Evolutionary conservation across 2,888 invertebrate genomes (phyloP).

Genomic region (Spodoptera picta): DNA sequence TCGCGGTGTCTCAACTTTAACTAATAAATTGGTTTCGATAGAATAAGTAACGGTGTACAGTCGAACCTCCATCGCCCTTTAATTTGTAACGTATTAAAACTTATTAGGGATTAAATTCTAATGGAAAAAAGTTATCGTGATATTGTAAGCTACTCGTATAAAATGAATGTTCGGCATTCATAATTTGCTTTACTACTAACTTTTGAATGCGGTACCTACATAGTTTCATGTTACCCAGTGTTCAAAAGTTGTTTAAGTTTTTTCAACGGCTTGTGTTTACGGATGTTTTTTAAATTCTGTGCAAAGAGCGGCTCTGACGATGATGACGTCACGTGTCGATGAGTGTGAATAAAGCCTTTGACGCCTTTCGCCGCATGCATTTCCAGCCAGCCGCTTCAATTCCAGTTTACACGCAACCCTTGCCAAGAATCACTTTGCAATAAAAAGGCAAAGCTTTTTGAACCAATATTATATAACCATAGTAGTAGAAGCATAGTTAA

Average conservation of each 20-base stretch:
- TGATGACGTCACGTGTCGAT: slow-evolving; percentile 78
- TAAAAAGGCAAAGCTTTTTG: slow-evolving; percentile 44
- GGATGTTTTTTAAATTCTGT: slow-evolving; percentile 41
- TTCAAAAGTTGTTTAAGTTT: slow-evolving; percentile 47
- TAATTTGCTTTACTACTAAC: slow-evolving; percentile 1
- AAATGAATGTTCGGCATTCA: background rate
- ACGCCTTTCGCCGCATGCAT: slow-evolving; percentile 80
- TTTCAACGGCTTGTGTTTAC: slow-evolving; percentile 58
- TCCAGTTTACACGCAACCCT: slow-evolving; percentile 71
- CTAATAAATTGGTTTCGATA: slow-evolving; percentile 84
- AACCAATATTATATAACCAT: slow-evolving; percentile 32
- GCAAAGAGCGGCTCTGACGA: slow-evolving; percentile 55
- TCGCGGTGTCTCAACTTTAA: slow-evolving; percentile 83
- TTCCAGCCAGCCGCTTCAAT: slow-evolving; percentile 79
- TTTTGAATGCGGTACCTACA: background rate
- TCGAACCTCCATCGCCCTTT: slow-evolving; percentile 65
- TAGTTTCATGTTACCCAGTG: slow-evolving; percentile 19
- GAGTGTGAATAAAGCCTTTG: slow-evolving; percentile 84
- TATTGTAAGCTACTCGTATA: too few relatives aligned
- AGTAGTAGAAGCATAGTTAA: background rate
- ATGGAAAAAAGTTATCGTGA: background rate
- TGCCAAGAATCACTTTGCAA: slow-evolving; percentile 48
- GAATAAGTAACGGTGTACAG: slow-evolving; percentile 70
- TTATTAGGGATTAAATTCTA: background rate
- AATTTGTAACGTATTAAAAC: slow-evolving; percentile 33